phyloP scores from a whole-genome alignment of 1,140 invertebrate species.

The Lucilia sericata region DNA sequence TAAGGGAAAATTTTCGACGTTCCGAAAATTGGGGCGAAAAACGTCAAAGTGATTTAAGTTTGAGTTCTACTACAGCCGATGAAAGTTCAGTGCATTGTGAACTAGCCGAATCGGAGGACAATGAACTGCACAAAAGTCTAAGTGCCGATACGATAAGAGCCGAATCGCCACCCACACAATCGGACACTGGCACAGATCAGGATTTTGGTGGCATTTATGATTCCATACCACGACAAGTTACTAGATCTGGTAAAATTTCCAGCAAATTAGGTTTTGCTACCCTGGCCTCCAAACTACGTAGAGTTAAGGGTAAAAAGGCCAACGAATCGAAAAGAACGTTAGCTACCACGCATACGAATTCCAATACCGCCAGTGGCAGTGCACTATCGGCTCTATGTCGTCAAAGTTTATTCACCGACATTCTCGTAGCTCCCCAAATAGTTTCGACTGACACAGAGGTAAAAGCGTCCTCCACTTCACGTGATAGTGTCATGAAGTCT shows the following conservation, averaged over 20 bases:
- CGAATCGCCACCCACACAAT: slow-evolving; percentile 44
- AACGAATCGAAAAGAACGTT: slow-evolving; percentile 51
- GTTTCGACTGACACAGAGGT: not conserved
- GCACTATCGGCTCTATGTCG: slow-evolving; percentile 59
- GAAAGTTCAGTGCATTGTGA: slow-evolving; percentile 68
- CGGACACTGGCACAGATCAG: slow-evolving; percentile 54
- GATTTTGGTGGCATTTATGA: slow-evolving; percentile 60
- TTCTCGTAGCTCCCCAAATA: slow-evolving; percentile 56
- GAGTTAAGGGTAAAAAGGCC: slow-evolving; percentile 54
- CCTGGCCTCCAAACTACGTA: slow-evolving; percentile 75
- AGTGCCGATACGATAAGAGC: slow-evolving; percentile 77
- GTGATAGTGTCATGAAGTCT: slow-evolving; percentile 56
- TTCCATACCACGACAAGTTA: slow-evolving; percentile 59
- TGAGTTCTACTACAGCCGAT: slow-evolving; percentile 35
- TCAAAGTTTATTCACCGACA: slow-evolving; percentile 57
- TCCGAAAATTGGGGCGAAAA: slow-evolving; percentile 45
- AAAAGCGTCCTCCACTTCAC: slow-evolving; percentile 15
- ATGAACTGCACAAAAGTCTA: slow-evolving; percentile 71
- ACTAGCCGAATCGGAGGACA: not conserved
- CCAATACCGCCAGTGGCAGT: slow-evolving; percentile 51
- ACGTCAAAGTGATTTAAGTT: slow-evolving; percentile 45
- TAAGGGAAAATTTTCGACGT: slow-evolving; percentile 28
- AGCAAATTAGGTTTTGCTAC: slow-evolving; percentile 73
- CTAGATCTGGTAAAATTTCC: slow-evolving; percentile 58
- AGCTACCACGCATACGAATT: not conserved